phyloP scores from a whole-genome alignment of 2,797 vertebrate species.

The Vultur gryphus region DNA sequence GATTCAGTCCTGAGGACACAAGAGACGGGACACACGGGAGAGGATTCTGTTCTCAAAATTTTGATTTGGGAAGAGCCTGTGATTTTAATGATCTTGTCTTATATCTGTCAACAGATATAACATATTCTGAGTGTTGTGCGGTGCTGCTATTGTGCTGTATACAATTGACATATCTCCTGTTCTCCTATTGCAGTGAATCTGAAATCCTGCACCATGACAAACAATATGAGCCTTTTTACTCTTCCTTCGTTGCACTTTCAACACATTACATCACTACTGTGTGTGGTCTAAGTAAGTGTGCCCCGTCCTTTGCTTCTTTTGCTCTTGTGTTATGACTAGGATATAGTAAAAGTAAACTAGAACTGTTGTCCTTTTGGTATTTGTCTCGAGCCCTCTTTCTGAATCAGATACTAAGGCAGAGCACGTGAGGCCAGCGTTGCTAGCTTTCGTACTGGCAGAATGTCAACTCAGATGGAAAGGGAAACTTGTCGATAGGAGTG shows the following conservation, averaged over 20 bases:
- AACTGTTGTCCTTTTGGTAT: not conserved
- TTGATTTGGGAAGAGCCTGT: not conserved
- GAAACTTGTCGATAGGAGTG: not conserved
- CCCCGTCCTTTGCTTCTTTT: not conserved
- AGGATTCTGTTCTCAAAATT: not conserved
- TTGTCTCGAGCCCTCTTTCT: not conserved
- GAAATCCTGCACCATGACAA: constrained; percentile 99
- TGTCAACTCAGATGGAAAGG: not conserved
- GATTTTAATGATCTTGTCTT: not conserved
- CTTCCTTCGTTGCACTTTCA: constrained; percentile 96
- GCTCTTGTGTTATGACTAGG: not conserved
- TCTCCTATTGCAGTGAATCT: constrained; percentile 83
- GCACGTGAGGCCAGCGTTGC: not conserved
- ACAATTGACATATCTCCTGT: not conserved
- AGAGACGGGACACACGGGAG: not conserved
- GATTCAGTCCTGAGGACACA: rapidly evolving
- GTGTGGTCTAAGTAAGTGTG: constrained; percentile 92
- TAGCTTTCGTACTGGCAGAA: not conserved
- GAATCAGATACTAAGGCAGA: not conserved
- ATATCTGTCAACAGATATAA: not conserved
- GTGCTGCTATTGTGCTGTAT: not conserved
- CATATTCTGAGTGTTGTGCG: not conserved
- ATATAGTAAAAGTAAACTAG: not conserved
- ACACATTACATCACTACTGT: constrained; percentile 99
- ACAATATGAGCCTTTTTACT: constrained; percentile 99